Evolutionary conservation across 1,140 invertebrate genomes (phyloP).

Genomic region (Parasteatoda tepidariorum): DNA sequence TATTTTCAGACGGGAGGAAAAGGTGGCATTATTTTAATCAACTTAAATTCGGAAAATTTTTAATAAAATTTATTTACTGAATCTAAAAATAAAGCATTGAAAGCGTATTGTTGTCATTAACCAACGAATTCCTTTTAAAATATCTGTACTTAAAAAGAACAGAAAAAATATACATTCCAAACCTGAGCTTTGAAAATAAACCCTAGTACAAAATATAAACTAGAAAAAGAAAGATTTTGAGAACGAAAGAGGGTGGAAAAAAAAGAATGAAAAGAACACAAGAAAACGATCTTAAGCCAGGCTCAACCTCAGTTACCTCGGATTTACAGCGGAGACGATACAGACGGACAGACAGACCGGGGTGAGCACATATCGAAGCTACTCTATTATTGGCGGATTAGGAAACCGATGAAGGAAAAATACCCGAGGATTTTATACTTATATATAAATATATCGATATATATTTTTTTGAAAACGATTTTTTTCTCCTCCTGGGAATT

Average conservation of each 20-base stretch:
- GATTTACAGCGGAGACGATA: slow-evolving; percentile 17
- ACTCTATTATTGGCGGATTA: slow-evolving; percentile 59
- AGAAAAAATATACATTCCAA: too few species aligned
- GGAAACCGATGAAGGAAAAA: slow-evolving; percentile 44
- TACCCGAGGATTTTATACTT: slow-evolving; percentile 26
- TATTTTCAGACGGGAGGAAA: too few species aligned
- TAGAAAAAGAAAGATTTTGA: too few species aligned
- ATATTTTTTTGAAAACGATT: slow-evolving; percentile 1
- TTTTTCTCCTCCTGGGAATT: background rate
- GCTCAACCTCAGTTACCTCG: slow-evolving; percentile 48
- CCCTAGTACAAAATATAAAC: too few species aligned
- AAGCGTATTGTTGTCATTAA: too few species aligned
- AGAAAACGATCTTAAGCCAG: slow-evolving; percentile 34
- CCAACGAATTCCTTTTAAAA: too few species aligned
- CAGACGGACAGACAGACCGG: background rate
- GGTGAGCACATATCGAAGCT: slow-evolving; percentile 20
- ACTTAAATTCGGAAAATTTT: too few species aligned
- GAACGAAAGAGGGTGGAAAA: background rate
- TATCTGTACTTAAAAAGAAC: too few species aligned
- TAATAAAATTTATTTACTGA: too few species aligned
- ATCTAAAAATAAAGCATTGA: too few species aligned
- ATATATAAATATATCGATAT: background rate
- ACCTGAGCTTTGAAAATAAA: too few species aligned
- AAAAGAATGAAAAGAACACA: slow-evolving; percentile 8
- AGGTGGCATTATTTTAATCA: too few species aligned